Evolutionary conservation across 2,797 vertebrate species (phyloP), one percentile per base, ranked within the genome.

Genomic region (Pipistrellus pygmaeus): DNA sequence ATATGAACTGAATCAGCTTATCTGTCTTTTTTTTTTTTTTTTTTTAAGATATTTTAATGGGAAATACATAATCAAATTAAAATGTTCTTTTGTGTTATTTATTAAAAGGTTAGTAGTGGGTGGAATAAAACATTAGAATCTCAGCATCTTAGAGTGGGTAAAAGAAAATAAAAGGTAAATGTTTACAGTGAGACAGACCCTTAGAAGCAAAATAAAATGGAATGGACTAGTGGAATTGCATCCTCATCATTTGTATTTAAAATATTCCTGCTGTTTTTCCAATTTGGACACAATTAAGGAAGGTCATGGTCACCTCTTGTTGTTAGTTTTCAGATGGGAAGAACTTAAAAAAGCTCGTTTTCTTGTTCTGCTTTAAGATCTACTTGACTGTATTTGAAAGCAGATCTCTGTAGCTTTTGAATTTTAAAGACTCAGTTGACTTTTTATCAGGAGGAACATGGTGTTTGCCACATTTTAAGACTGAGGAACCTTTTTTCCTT

Each of bases 101-200:
- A 25, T 66, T 93, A 87, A 86, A 53, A 82, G 62, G 3, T 81
- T 21, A 92, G 71, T 76, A 14, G 8, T 73, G 12, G 32, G 5
- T 69, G 13, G 6, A 44, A 51, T 25, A 44, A 62, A 69, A 51
- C 27, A 14, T 55, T 51, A 48, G 75, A 87, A 53, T 85, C 13
- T 88, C n/a, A 44, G 8, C 2, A 5, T 92, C 75, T 82, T 57
- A 78, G 32, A 15, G 9, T 75, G 25, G 46, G 30, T 78, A 64
- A 75, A 92, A 94, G 62, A 78, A 57, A 82, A 55, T 27, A 87
- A 18, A 78, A 68, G 69, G 60, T 32, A 90, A 69, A 81, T 35
- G 6, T 82, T 64, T 64, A 51, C 48, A 77, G 32, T 48, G 46
- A 88, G 25, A n/a, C 20, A 80, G 20, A 57, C 4, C 9, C 30